Evolutionary conservation across 64 coral and sea anemone genomes (phyloP).

Genomic region (Actinia tenebrosa): DNA sequence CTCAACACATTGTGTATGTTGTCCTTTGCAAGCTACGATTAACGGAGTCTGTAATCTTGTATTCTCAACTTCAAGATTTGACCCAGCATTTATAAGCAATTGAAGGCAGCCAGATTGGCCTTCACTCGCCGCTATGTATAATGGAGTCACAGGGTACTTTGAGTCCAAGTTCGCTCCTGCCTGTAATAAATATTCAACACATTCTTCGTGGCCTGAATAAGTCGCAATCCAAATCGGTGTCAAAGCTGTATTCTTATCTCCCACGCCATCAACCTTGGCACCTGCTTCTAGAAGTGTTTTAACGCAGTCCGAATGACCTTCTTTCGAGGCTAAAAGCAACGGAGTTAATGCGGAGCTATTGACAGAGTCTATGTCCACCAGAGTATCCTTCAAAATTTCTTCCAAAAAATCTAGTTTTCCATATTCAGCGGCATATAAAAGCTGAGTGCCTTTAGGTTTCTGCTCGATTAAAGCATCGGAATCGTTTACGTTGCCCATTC

Average conservation of each 20-base stretch:
- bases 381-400: conserved; percentile 38
- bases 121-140: conserved; percentile 80
- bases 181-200: conserved; percentile 58
- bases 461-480: conserved; percentile 38
- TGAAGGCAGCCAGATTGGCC: conserved; percentile 59
- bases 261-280: conserved; percentile 73
- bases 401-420: conserved; percentile 52
- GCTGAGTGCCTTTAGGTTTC: conserved; percentile 60
- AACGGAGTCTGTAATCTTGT: conserved; percentile 62
- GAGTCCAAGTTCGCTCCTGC: conserved; percentile 80
- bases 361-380: conserved; percentile 45
- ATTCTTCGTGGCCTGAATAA: conserved; percentile 64
- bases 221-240: conserved; percentile 86
- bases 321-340: conserved; percentile 78
- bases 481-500: conserved; percentile 77
- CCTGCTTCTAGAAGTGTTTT: conserved; percentile 63
- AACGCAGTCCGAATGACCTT: conserved; percentile 74
- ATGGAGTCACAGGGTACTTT: conserved; percentile 68
- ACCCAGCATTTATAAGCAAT: conserved; percentile 75
- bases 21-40: conserved; percentile 77
- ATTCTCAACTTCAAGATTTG: conserved; percentile 68
- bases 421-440: conserved; percentile 69
- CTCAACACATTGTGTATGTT: conserved; percentile 47
- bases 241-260: conserved; percentile 47
- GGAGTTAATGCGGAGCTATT: conserved; percentile 90